Percentiles rank a stretch among this genome's conserved stretches.
Evolutionary conservation across 2,113 vertebrate genomes (phyloP).

Genomic region (Thermophis baileyi): DNA sequence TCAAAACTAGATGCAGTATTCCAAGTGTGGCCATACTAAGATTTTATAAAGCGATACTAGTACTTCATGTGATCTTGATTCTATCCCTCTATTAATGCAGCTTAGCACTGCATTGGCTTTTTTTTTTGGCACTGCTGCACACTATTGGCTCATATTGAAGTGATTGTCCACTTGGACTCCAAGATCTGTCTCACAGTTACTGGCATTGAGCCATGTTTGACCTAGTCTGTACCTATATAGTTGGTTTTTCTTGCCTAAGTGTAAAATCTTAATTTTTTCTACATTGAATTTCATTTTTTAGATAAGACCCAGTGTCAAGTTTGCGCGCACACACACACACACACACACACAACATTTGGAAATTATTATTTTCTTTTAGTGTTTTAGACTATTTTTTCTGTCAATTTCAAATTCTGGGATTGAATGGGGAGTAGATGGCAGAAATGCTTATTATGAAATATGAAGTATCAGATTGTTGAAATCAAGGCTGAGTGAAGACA

Average conservation of each 20-base stretch:
- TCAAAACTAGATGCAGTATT: background rate
- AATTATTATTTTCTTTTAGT: background rate
- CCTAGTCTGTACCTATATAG: background rate
- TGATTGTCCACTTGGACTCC: background rate
- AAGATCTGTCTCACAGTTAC: background rate
- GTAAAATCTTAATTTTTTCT: background rate
- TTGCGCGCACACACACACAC: background rate
- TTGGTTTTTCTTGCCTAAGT: background rate
- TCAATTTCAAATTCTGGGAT: background rate
- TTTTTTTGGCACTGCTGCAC: background rate
- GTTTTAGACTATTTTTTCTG: background rate
- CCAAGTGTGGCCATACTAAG: background rate
- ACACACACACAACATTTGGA: background rate
- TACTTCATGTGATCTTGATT: background rate
- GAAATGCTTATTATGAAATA: background rate
- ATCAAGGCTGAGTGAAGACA: background rate
- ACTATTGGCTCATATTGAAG: background rate
- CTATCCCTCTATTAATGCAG: background rate
- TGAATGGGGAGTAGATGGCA: background rate
- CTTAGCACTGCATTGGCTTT: background rate
- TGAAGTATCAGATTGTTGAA: slow-evolving; percentile 9
- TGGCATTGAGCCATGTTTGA: background rate
- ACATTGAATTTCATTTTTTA: background rate
- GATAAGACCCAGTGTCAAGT: background rate
- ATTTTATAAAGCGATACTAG: background rate